phyloP scores from a whole-genome alignment of 2,888 invertebrate genomes.

The Mythimna lalbum region DNA sequence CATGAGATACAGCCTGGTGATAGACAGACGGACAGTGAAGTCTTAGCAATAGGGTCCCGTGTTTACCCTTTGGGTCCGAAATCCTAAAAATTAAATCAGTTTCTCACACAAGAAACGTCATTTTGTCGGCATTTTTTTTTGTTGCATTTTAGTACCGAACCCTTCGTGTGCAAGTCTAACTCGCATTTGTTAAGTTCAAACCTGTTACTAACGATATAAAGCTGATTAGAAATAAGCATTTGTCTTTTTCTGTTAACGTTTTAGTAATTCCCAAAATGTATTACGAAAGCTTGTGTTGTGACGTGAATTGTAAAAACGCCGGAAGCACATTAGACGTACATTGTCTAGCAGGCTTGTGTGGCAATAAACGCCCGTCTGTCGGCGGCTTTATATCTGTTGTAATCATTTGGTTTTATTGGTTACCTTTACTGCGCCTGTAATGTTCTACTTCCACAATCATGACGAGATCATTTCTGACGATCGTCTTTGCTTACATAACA shows the following conservation, averaged over 20 bases:
- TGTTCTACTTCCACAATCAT: conserved; percentile 48
- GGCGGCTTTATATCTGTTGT: conserved; percentile 52
- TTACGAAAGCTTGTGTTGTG: conserved; percentile 44
- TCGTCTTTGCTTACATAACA: conserved; percentile 33
- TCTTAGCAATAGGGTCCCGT: too few species aligned
- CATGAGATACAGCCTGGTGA: too few species aligned
- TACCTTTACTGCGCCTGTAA: conserved; percentile 52
- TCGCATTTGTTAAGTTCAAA: not conserved
- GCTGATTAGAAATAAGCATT: conserved; percentile 34
- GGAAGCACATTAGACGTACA: conserved; percentile 58
- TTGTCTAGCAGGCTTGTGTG: conserved; percentile 54
- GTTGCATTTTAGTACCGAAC: too few species aligned
- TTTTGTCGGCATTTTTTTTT: too few species aligned
- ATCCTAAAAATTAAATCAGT: too few species aligned
- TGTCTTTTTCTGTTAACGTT: conserved; percentile 14
- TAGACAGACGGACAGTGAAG: too few species aligned
- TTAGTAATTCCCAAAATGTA: conserved; percentile 23
- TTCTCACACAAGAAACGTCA: too few species aligned
- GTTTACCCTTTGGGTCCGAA: too few species aligned
- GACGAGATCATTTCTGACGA: conserved; percentile 43
- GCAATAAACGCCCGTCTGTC: conserved; percentile 55
- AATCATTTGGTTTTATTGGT: conserved; percentile 62
- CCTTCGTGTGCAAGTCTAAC: too few species aligned
- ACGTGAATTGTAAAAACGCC: conserved; percentile 53
- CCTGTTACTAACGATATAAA: conserved; percentile 17